Percentiles rank a stretch among this genome's conserved stretches.
phyloP scores from a whole-genome alignment of 1,140 invertebrate genomes.

The Cepaea nemoralis region DNA sequence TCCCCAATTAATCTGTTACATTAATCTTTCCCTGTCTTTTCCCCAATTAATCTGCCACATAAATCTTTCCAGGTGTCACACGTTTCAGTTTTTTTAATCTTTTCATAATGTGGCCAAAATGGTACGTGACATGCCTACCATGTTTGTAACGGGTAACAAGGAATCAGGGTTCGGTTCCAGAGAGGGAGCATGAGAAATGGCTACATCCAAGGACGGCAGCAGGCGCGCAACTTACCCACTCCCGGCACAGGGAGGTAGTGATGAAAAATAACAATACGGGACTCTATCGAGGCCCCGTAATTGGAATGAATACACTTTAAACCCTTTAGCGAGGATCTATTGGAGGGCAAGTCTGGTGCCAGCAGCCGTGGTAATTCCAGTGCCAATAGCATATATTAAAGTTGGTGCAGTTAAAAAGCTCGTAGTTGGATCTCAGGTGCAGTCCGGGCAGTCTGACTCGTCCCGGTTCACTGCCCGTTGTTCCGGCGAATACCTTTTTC shows the following conservation, averaged over 20 bases:
- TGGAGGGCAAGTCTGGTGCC: constrained; percentile 14
- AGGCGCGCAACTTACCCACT: constrained; percentile 15
- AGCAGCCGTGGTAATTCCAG: constrained; percentile 14
- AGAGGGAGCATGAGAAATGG: constrained; percentile 91
- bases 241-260: neutral
- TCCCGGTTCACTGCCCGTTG: constrained; percentile 2
- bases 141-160: too few species aligned
- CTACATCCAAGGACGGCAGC: constrained; percentile 92
- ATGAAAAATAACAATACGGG: neutral
- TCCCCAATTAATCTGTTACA: too few species aligned
- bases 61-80: too few species aligned
- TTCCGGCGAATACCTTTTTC: too few species aligned
- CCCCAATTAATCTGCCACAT: too few species aligned
- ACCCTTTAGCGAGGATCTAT: constrained; percentile 4
- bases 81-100: too few species aligned
- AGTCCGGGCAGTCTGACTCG: too few species aligned
- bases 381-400: neutral
- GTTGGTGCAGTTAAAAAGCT: constrained; percentile 14
- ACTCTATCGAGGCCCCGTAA: neutral
- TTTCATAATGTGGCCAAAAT: too few species aligned
- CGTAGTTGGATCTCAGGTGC: constrained; percentile 8
- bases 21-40: too few species aligned
- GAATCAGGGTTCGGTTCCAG: too few species aligned
- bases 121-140: too few species aligned
- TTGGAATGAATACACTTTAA: constrained; percentile 3